A percentile compares a stretch with the other conserved stretches of the same genome.
Conservation (phyloP, 2,797 vertebrate species). For the Alosa sapidissima region DNA sequence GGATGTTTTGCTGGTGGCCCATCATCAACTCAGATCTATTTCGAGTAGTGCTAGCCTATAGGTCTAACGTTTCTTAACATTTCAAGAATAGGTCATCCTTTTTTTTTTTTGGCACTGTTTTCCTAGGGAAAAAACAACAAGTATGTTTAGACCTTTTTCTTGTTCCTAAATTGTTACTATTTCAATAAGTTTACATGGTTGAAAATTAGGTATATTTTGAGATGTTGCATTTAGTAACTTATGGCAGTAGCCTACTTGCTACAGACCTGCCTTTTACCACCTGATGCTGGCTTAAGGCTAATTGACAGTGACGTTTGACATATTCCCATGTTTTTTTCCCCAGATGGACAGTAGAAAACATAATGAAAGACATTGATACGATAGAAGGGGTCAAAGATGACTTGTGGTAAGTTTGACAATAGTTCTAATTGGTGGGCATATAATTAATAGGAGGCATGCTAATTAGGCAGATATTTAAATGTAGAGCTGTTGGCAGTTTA, state of each 20-base stretch:
- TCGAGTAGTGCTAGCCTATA: too few relatives aligned
- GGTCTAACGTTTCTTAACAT: background rate
- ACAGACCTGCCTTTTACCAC: background rate
- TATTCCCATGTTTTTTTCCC: constrained; percentile 30
- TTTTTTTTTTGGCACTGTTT: background rate
- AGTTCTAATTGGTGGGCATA: background rate
- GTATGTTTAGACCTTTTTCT: background rate
- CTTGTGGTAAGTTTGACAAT: constrained; percentile 66
- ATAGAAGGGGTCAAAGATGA: constrained; percentile 72
- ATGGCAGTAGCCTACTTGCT: too few relatives aligned
- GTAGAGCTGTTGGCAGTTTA: background rate
- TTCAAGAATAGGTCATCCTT: background rate
- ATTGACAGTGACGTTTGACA: background rate
- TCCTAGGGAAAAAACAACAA: too few relatives aligned
- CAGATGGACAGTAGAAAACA: constrained; percentile 71
- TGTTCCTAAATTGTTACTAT: background rate
- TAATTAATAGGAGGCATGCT: background rate
- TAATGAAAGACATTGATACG: constrained; percentile 88
- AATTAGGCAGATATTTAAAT: background rate
- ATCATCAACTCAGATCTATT: background rate
- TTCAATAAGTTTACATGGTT: background rate
- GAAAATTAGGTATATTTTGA: too few relatives aligned
- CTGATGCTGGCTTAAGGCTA: background rate
- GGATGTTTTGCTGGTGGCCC: background rate
- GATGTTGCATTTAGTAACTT: too few relatives aligned